Base-by-base conservation (phyloP, 2,113 vertebrate species). In the Odocoileus hemionus region DNA sequence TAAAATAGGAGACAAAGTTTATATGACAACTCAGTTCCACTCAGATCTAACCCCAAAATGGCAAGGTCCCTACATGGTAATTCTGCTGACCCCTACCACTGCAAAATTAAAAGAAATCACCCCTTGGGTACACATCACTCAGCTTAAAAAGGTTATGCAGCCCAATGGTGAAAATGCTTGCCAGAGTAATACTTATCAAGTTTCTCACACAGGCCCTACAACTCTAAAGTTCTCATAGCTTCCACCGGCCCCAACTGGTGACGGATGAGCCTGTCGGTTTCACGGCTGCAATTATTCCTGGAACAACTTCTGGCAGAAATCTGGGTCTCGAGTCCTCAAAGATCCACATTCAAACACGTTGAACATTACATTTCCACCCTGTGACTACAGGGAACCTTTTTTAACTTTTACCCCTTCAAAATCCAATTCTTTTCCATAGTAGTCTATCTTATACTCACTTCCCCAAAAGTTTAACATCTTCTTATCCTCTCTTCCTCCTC, bases 311-410 rank as follows among this genome's bases (percentile, higher is more conserved):
- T 70, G 64, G 17, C 64, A 70, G 64, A 36, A 36, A 70, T 70
- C n/a, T 70, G n/a, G n/a, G 64, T 70, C 64, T 36, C 2, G n/a
- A 36, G 64, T 36, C 64, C 64, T 70, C 64, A 70, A 70, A 36
- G 64, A 70, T 70, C 64, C n/a, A 70, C 0, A 4, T 70, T 70
- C 0, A 0, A 21, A 70, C n/a, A 70, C 0, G 1, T 5, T 70
- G 17, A 70, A 67, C 17, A 67, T 67, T 67, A 67, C 64, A 36
- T 67, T 19, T 67, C 64, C 8, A 70, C n/a, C 64, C n/a, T 11
- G n/a, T 70, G 64, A 19, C n/a, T 70, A 70, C n/a, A 36, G 17
- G 64, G n/a, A 70, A 70, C 8, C 9, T 21, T 70, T 70, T 70
- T 11, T 70, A 70, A 36, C n/a, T 70, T 70, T 36, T 36, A 36